Evolutionary conservation across 92 coral and sea anemone genomes (phyloP), one percentile per base, ranked within the genome.

Genomic region (Umimayanthus chanpuru): DNA sequence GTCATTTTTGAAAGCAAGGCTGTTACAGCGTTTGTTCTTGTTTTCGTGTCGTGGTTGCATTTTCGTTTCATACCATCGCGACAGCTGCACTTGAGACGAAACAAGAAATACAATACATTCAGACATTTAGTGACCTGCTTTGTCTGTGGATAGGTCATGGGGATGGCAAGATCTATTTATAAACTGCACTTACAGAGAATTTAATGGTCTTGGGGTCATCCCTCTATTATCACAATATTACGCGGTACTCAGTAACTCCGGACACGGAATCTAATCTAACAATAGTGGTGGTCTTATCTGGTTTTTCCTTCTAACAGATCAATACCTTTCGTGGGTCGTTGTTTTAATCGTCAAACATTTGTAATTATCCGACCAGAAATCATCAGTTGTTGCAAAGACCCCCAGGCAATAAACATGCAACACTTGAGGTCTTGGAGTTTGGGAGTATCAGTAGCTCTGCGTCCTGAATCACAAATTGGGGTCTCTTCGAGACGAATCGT

Each of bases 131-230:
- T 21, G 66, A 20, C 87, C 87, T 83, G 41, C 15, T 47, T 55
- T 83, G 14, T 26, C 87, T 75, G 47, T 75, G 28, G 77, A 83
- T 68, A 83, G 87, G 87, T 83, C 87, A 70, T 67, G 20, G 18
- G 61, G 87, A 68, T 83, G 65, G 71, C 78, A 83, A 50, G 16
- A 25, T 83, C 78, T 83, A 83, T 83, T 83, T 83, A 83, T 83
- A 30, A 44, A 71, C 64, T 43, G 78, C 76, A 44, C 79, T 83
- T 20, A 68, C 26, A 68, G 87, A 39, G 40, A 83, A 68, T 38
- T 26, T 44, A 67, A 43, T 20, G 43, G 67, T n/a, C 84, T 43
- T 50, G 70, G 77, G 73, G n/a, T 6, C 26, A 14, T 80, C 38
- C 86, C 64, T 82, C 41, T 70, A 67, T 83, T 83, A 70, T 83